Percentiles rank a stretch among this genome's conserved stretches.
phyloP scores from a whole-genome alignment of 1,140 invertebrate genomes.

The Lepidurus couesii region DNA sequence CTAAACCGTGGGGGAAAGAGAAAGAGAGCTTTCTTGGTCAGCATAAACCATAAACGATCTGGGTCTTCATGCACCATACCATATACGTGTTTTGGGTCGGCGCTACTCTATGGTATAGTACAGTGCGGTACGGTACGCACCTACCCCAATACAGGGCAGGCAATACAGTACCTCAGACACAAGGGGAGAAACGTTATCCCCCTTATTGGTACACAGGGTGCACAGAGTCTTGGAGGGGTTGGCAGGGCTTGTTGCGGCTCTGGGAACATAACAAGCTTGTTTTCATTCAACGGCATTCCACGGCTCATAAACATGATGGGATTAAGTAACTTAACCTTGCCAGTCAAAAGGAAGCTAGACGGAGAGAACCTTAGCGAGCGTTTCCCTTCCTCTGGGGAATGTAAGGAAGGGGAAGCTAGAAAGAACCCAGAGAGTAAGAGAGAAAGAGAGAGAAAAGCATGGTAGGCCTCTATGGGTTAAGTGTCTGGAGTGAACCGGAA shows the following conservation, averaged over 20 bases:
- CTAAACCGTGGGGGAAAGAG: neutral
- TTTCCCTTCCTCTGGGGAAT: neutral
- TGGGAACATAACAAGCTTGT: conserved; percentile 18
- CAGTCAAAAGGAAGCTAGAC: conserved; percentile 15
- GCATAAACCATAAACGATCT: neutral
- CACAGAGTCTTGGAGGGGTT: neutral
- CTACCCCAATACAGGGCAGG: too few relatives aligned
- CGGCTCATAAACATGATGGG: conserved; percentile 18
- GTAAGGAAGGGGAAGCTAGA: too few relatives aligned
- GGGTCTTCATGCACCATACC: neutral
- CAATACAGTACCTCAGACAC: neutral
- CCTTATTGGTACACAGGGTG: neutral
- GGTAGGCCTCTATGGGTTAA: neutral
- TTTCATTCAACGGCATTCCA: conserved; percentile 22
- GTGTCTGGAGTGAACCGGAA: neutral
- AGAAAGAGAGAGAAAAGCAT: neutral
- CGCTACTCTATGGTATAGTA: too few relatives aligned
- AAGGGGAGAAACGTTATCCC: neutral
- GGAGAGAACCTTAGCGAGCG: neutral
- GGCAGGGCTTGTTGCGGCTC: neutral
- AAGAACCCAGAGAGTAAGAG: neutral
- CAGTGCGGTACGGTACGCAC: too few relatives aligned
- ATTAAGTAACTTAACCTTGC: conserved; percentile 15
- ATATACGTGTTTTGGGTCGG: neutral
- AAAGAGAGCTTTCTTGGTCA: neutral